These are phyloP conservation scores for Phasianus colchicus DNA, from an alignment of 2,113 vertebrate species.

Conservation along the genomic window DNA sequence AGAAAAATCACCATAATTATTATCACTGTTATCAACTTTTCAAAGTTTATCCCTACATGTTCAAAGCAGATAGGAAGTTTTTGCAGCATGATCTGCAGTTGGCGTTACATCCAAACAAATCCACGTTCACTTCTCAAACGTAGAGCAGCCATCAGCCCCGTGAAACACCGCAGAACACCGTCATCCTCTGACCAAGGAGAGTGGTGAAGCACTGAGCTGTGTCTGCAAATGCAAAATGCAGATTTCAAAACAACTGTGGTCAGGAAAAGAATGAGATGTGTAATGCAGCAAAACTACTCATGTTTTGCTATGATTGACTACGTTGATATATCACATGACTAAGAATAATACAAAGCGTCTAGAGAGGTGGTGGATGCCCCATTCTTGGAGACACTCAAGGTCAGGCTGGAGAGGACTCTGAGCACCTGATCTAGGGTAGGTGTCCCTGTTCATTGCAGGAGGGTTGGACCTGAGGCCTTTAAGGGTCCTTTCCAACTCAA, in stretches of 20 bases:
- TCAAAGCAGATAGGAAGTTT: background rate
- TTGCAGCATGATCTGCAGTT: background rate
- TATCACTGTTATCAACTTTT: conserved; percentile 23
- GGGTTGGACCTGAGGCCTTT: too few species aligned
- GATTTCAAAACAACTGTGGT: background rate
- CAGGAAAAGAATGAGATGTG: background rate
- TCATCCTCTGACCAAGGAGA: background rate
- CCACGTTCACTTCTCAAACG: background rate
- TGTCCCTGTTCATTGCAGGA: too few species aligned
- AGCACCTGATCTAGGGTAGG: too few species aligned
- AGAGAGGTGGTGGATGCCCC: too few species aligned
- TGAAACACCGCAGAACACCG: background rate
- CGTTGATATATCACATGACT: background rate
- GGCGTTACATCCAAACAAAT: conserved; percentile 31
- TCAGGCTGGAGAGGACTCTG: too few species aligned
- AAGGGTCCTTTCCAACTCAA: too few species aligned
- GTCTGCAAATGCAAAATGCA: background rate
- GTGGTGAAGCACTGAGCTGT: background rate
- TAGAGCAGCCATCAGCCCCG: background rate
- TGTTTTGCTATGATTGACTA: background rate
- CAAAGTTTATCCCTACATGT: background rate
- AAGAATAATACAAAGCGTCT: background rate
- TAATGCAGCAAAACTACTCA: background rate
- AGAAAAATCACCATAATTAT: conserved; percentile 1
- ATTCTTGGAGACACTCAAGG: too few species aligned